A percentile compares a stretch with the other conserved stretches of the same genome.
phyloP scores from a whole-genome alignment of 1,140 invertebrate genomes.

The Lucilia sericata region DNA sequence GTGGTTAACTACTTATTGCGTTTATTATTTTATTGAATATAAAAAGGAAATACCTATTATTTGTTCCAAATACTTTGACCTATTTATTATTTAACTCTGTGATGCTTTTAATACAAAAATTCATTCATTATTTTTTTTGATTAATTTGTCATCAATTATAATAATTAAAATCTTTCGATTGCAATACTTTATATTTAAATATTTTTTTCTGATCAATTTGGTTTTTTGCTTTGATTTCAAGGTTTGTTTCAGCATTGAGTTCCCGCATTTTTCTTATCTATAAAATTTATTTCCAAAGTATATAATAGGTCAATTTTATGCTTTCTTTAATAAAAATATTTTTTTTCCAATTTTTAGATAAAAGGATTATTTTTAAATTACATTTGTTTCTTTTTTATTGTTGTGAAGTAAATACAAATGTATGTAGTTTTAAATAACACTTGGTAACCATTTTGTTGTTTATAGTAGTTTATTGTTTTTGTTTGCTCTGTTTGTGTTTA shows the following conservation, averaged over 20 bases:
- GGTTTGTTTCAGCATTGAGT: not conserved
- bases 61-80: no score
- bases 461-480: conserved; percentile 1
- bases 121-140: not conserved
- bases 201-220: not conserved
- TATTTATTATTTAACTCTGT: no score
- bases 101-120: not conserved
- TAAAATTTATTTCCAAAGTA: not conserved
- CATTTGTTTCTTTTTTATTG: not conserved
- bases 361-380: not conserved
- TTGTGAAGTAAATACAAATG: not conserved
- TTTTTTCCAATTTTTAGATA: not conserved
- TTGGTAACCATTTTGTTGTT: conserved; percentile 17
- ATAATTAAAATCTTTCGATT: no score
- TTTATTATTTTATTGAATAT: no score
- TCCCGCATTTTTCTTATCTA: not conserved
- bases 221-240: not conserved
- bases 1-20: no score
- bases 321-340: not conserved
- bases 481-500: not conserved
- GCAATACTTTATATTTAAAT: not conserved
- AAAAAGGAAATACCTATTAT: no score
- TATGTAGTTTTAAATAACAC: not conserved
- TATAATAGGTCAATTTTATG: not conserved
- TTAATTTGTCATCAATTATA: not conserved